Evolutionary conservation across 2,888 invertebrate genomes (phyloP), one percentile per base, ranked within the genome.

Genomic region (Xylocampa areola): DNA sequence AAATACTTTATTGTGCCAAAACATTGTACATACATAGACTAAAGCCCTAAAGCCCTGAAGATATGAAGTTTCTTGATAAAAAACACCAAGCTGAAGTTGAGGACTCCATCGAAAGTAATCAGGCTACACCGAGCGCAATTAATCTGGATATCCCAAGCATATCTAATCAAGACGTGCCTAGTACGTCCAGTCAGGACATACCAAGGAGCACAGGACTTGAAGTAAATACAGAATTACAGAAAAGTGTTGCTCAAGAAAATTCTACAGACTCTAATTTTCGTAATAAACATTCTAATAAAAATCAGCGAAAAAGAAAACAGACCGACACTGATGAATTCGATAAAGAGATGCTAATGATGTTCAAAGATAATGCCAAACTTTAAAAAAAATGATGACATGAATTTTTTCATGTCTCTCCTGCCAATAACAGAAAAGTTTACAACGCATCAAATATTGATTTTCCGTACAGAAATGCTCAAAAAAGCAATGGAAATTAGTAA

Each of bases 401-500:
- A 48, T 49, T 61, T 61, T 50, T 66, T 61, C 48, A 58, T 51
- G 57, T 66, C 62, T 53, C 58, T 62, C 40, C 44, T 62, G 58
- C 54, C 66, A 51, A 59, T 55, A 54, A 62, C 54, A 47, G 53
- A 65, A 57, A 65, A 52, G 52, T 67, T 67, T 62, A 45, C 58
- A 51, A 48, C 41, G 32, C 58, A 66, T 54, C 59, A 64, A 60
- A 64, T 60, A 64, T 2, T 63, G 55, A 50, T 68, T 54, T 64
- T 64, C 58, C 52, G 58, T 51, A 51, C 62, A 52, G 54, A 66
- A 62, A 36, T 68, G 57, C 57, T 64, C 43, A 64, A 68, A 64
- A 59, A 68, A 68, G 61, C 54, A 51, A 61, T 68, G 51, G 68
- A 64, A 68, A 68, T 68, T 64, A 57, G 61, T 65, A 57, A 60